Evolutionary conservation across 2,888 invertebrate genomes (phyloP).

Genomic region (Cryptophagus acutangulus): DNA sequence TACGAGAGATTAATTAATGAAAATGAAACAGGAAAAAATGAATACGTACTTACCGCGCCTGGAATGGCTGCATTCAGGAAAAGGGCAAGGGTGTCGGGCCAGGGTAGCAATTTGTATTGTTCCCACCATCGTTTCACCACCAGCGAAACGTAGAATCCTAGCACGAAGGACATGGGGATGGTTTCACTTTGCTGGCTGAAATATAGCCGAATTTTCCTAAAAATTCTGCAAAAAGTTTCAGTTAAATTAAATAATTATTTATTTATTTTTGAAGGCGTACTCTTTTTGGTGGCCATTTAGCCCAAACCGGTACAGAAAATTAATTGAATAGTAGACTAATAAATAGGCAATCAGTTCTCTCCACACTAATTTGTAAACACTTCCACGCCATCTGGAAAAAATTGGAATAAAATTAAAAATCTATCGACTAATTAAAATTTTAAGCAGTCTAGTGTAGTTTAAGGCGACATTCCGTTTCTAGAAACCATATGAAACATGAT

Average conservation of each 20-base stretch:
- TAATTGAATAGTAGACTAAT: slow-evolving; percentile 79
- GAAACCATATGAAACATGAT: slow-evolving; percentile 16
- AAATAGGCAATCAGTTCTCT: slow-evolving; percentile 85
- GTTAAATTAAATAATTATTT: neutral
- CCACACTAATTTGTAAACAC: slow-evolving; percentile 94
- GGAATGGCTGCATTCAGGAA: slow-evolving; percentile 89
- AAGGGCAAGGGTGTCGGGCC: slow-evolving; percentile 89
- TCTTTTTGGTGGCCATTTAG: slow-evolving; percentile 74
- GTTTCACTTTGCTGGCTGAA: slow-evolving; percentile 84
- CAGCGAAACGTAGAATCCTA: slow-evolving; percentile 90
- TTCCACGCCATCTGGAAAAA: slow-evolving; percentile 85
- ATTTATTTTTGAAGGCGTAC: slow-evolving; percentile 47
- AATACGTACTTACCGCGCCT: slow-evolving; percentile 72
- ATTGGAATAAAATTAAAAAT: no score
- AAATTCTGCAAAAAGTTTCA: slow-evolving; percentile 61
- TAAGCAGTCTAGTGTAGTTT: slow-evolving; percentile 1
- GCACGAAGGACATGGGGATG: slow-evolving; percentile 92
- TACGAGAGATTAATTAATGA: neutral
- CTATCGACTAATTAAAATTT: slow-evolving; percentile 3
- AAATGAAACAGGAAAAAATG: slow-evolving; percentile 15
- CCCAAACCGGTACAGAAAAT: slow-evolving; percentile 79
- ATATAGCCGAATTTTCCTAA: slow-evolving; percentile 80
- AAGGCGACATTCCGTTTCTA: slow-evolving; percentile 13
- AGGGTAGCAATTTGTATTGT: slow-evolving; percentile 85
- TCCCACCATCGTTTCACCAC: slow-evolving; percentile 95